phyloP scores from a whole-genome alignment of 2,113 vertebrate genomes.

The Rhadina sibilatrix region DNA sequence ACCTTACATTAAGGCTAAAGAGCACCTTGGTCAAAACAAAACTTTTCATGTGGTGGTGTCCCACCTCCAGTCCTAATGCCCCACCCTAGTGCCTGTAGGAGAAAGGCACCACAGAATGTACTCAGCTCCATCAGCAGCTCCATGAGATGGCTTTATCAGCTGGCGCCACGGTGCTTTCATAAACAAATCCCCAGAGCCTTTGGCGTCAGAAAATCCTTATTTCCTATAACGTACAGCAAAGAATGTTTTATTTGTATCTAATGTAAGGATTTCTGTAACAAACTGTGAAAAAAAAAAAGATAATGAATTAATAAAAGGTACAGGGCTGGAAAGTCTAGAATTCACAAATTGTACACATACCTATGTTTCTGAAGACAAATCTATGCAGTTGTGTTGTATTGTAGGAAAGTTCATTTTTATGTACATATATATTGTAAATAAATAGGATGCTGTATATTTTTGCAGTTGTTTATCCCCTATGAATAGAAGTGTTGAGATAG shows the following conservation, averaged over 20 bases:
- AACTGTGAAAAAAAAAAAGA: conserved; percentile 52
- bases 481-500: conserved; percentile 67
- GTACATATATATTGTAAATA: conserved; percentile 80
- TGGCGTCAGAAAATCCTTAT: conserved; percentile 30
- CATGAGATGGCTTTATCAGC: neutral
- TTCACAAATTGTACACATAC: conserved; percentile 45
- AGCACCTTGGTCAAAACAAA: conserved; percentile 45
- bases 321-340: conserved; percentile 40
- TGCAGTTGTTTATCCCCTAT: conserved; percentile 73
- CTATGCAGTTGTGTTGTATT: conserved; percentile 77
- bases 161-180: neutral
- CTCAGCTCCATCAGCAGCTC: conserved; percentile 30
- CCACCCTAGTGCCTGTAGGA: conserved; percentile 26
- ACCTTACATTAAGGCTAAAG: conserved; percentile 67
- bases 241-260: conserved; percentile 63
- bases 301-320: conserved; percentile 45
- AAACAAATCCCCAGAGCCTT: neutral
- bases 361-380: conserved; percentile 71
- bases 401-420: conserved; percentile 71
- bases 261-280: conserved; percentile 58
- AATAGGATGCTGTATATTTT: conserved; percentile 85
- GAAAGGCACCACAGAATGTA: conserved; percentile 41
- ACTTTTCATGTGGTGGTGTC: neutral
- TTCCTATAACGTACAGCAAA: conserved; percentile 32
- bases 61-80: conserved; percentile 22